Conservation (phyloP, 2,888 invertebrate species). For the Gandaritis pyraliata region DNA sequence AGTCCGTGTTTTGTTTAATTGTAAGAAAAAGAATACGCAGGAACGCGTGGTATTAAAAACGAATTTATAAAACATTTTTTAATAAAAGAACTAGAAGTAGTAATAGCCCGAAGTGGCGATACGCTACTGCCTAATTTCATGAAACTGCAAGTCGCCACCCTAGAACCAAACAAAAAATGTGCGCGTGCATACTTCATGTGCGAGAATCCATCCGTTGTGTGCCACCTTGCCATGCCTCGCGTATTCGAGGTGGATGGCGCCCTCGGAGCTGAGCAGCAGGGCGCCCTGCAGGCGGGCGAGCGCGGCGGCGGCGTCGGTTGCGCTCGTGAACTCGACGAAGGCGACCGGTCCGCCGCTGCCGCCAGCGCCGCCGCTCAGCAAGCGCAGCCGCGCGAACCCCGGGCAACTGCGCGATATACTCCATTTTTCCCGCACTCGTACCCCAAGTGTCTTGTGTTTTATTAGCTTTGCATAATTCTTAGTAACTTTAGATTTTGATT, state of each 20-base stretch:
- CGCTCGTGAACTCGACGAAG: constrained; percentile 98
- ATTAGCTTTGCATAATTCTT: background rate
- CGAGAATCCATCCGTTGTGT: constrained; percentile 85
- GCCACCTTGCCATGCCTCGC: constrained; percentile 98
- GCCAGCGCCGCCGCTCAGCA: constrained; percentile 91
- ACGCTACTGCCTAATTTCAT: background rate
- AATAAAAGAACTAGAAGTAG: too few species aligned
- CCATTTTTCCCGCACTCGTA: constrained; percentile 72
- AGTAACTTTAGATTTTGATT: too few species aligned
- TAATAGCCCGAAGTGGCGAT: too few species aligned
- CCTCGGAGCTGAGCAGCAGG: constrained; percentile 97
- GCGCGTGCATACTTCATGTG: constrained; percentile 83
- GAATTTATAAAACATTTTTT: too few species aligned
- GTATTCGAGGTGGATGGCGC: constrained; percentile 99
- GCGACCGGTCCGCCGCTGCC: constrained; percentile 92
- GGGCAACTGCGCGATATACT: constrained; percentile 93
- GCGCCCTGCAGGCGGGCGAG: constrained; percentile 98
- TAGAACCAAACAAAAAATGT: constrained; percentile 43
- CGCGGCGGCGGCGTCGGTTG: constrained; percentile 95
- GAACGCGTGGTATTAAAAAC: too few species aligned
- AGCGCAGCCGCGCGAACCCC: constrained; percentile 99
- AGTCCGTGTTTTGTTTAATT: too few species aligned
- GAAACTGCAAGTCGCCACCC: constrained; percentile 14
- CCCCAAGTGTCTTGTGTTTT: constrained; percentile 47
- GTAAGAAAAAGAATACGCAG: too few species aligned